Base-by-base conservation (phyloP, 2,888 invertebrate species). In the Hemicrepidius hirtus region DNA sequence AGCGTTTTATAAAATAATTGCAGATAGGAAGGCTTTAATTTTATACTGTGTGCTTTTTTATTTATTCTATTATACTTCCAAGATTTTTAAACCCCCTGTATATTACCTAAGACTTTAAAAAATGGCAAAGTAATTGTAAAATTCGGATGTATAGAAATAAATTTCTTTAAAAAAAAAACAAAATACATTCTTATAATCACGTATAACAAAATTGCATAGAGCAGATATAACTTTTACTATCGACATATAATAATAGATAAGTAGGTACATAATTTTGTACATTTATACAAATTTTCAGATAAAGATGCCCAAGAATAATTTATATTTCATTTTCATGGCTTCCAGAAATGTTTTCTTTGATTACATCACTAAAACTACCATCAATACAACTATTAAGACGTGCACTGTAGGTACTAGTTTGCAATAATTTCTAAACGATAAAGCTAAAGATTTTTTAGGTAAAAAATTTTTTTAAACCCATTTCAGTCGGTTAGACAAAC, bases 261-360 rank as follows among this genome's bases (percentile, higher is more conserved):
- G 20, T 24, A 24, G 20, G 6, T 50, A 18, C 21, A 50, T 50
- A 21, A 50, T 64, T 64, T 63, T 64, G 49, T 64, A 64, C 64
- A 64, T 64, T 64, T 64, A 64, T 64, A 64, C 64, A 64, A 50
- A 50, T 64, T 44, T 24, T 44, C 13, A 12, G 18, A 16, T 16
- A 18, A 44, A 16, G 44, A 44, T 44, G 3, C 6, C 44, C 44
- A 3, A 1, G 44, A 44, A 18, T 44, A 44, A 13, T 12, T 13
- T 7, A n/a, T 44, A 7, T 44, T 5, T 24, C 2, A 24, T 24
- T 24, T 5, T 5, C 24, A 24, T 40, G 7, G 9, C 32, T 5
- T 32, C 32, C 44, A 44, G 44, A 44, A 44, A 16, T 18, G 44
- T 3, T 44, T 44, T 44, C 44, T 44, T 44, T 44, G 44, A 44